Conservation (phyloP, 2,113 vertebrate genomes). For the Thunnus thynnus region DNA sequence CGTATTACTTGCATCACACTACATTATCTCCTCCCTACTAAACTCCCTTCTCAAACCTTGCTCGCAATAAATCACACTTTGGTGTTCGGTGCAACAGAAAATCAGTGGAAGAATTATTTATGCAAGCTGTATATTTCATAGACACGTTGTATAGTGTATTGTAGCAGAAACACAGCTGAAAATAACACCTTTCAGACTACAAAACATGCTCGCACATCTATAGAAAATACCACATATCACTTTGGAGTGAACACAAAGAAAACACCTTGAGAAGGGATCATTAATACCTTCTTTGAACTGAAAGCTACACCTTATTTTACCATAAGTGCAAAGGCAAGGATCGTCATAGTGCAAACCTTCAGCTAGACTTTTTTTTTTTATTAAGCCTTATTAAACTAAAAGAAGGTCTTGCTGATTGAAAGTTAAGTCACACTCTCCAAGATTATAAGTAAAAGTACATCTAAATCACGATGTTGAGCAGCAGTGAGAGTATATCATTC, state of each 20-base stretch:
- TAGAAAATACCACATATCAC: background rate
- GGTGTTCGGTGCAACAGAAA: background rate
- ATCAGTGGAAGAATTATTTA: slow-evolving; percentile 16
- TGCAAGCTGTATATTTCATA: slow-evolving; percentile 10
- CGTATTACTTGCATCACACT: background rate
- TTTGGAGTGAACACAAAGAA: background rate
- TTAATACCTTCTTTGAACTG: background rate
- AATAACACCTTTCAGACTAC: slow-evolving; percentile 3
- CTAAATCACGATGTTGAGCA: slow-evolving; percentile 15
- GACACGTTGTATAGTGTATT: background rate
- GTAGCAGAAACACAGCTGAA: slow-evolving; percentile 17
- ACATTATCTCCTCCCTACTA: slow-evolving; percentile 6
- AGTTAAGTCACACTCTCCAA: background rate
- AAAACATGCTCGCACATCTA: background rate
- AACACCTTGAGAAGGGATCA: background rate
- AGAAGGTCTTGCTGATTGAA: background rate
- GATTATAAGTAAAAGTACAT: background rate
- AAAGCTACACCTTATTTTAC: background rate
- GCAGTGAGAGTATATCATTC: background rate
- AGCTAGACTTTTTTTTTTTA: background rate
- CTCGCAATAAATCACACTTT: slow-evolving; percentile 32
- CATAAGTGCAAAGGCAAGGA: background rate
- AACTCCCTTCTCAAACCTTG: background rate
- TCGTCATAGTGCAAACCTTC: slow-evolving; percentile 17
- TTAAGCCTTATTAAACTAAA: background rate